Percentiles rank a stretch among this genome's conserved stretches.
These are phyloP conservation scores for Pteromalus puparum DNA, from an alignment of 1,140 invertebrate species.

Conservation along the genomic window DNA sequence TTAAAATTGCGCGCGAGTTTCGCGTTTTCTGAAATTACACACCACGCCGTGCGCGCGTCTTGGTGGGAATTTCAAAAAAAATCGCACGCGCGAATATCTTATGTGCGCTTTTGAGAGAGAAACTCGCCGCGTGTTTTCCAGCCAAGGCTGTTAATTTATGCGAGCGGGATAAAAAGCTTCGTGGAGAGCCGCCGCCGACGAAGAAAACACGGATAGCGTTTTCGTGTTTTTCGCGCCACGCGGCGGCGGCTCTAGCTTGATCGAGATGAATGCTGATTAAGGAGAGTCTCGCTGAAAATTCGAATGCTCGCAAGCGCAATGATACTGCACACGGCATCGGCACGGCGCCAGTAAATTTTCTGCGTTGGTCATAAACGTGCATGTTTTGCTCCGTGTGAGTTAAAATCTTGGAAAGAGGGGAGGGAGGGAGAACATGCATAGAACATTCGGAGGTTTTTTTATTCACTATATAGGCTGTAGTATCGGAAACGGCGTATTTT, in stretches of 20 bases:
- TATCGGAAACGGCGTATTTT: neutral
- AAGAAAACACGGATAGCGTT: constrained; percentile 25
- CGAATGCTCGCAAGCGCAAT: constrained; percentile 8
- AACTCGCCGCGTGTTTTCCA: constrained; percentile 23
- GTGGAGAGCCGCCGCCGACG: neutral
- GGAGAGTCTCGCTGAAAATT: constrained; percentile 16
- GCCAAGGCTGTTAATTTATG: constrained; percentile 38
- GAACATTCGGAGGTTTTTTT: neutral
- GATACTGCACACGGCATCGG: neutral
- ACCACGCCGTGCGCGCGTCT: neutral
- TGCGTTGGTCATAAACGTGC: constrained; percentile 18
- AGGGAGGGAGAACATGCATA: neutral
- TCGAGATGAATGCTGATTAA: constrained; percentile 51
- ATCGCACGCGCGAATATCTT: neutral
- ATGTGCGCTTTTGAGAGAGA: constrained; percentile 37
- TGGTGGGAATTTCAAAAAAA: neutral
- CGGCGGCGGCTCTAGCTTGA: constrained; percentile 13
- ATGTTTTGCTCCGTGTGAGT: neutral
- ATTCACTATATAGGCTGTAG: neutral
- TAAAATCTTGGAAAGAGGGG: neutral
- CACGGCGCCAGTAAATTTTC: constrained; percentile 24
- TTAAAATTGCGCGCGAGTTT: constrained; percentile 15
- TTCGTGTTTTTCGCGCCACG: constrained; percentile 30
- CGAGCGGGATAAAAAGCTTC: constrained; percentile 39
- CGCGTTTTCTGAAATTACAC: constrained; percentile 33